Conservation (phyloP, 2,888 invertebrate species). For the Drosophila heteroneura region DNA sequence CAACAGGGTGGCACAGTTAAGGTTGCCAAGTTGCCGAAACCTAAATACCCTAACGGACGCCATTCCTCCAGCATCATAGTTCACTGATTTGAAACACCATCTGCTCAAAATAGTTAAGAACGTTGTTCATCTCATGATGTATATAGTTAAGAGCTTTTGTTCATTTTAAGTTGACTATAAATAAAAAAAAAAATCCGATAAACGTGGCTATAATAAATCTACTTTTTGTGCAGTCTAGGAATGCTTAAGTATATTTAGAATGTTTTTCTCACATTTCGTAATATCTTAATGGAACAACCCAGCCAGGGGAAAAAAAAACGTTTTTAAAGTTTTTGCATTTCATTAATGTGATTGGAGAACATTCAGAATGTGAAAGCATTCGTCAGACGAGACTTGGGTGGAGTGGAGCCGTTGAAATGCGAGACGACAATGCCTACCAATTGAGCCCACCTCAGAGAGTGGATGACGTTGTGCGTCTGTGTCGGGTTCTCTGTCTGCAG, state of each 20-base stretch:
- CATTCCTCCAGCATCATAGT: background rate
- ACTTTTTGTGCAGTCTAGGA: background rate
- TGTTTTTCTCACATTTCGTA: background rate
- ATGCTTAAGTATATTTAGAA: background rate
- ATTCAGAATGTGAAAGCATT: slow-evolving; percentile 5
- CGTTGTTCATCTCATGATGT: background rate
- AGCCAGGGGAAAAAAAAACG: background rate
- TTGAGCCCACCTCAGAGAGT: slow-evolving; percentile 35
- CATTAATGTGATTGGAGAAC: slow-evolving; percentile 5
- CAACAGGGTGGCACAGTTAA: background rate
- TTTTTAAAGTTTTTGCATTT: slow-evolving; percentile 7
- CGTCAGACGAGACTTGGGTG: background rate
- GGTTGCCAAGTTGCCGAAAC: background rate
- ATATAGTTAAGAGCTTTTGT: background rate
- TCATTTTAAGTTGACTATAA: background rate
- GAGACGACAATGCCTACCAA: slow-evolving; percentile 48
- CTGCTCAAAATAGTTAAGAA: background rate
- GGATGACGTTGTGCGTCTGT: slow-evolving; percentile 2
- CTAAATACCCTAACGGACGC: background rate
- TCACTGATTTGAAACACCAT: background rate
- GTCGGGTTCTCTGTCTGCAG: background rate
- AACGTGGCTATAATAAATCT: background rate
- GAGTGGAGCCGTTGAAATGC: slow-evolving; percentile 4
- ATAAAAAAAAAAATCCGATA: background rate
- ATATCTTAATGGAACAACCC: background rate